Percentiles rank a stretch among this genome's conserved stretches.
phyloP scores from a whole-genome alignment of 37 sponge, comb jelly and placozoan genomes.

The Chondrilla cf. caribensis region DNA sequence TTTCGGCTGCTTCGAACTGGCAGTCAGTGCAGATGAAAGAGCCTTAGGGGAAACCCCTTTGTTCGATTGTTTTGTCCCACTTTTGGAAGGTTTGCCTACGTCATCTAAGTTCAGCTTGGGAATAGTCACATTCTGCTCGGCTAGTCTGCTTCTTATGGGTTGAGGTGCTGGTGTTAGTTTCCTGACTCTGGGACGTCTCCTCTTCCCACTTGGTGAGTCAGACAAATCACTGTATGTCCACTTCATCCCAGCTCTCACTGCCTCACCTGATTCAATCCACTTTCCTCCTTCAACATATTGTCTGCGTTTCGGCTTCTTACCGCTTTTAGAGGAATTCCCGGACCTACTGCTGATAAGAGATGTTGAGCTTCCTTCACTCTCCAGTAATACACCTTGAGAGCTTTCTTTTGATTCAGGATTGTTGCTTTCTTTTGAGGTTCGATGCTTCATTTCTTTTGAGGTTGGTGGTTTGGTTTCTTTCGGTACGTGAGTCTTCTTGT shows the following conservation, averaged over 20 bases:
- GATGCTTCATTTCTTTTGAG: no score
- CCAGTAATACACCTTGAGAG: not conserved
- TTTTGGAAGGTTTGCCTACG: not conserved
- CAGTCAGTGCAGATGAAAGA: not conserved
- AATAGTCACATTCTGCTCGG: not conserved
- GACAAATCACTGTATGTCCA: not conserved
- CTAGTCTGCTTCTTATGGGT: not conserved
- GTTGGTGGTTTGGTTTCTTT: no score
- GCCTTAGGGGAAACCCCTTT: not conserved
- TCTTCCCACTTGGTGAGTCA: not conserved
- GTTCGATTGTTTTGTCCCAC: not conserved
- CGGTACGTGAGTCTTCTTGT: no score
- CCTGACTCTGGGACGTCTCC: not conserved
- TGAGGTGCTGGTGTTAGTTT: conserved; percentile 16
- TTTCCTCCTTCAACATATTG: not conserved
- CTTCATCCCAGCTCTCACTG: conserved; percentile 2
- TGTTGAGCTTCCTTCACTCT: conserved; percentile 8
- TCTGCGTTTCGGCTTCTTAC: not conserved
- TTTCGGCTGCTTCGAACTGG: not conserved
- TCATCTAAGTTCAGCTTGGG: conserved; percentile 15
- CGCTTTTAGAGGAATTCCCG: not conserved
- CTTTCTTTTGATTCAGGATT: not conserved
- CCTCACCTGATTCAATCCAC: conserved; percentile 11
- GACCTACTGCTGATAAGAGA: conserved; percentile 7
- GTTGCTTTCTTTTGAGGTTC: no score